These are phyloP conservation scores for Noctua janthina DNA, from an alignment of 2,888 invertebrate species.

Conservation along the genomic window DNA sequence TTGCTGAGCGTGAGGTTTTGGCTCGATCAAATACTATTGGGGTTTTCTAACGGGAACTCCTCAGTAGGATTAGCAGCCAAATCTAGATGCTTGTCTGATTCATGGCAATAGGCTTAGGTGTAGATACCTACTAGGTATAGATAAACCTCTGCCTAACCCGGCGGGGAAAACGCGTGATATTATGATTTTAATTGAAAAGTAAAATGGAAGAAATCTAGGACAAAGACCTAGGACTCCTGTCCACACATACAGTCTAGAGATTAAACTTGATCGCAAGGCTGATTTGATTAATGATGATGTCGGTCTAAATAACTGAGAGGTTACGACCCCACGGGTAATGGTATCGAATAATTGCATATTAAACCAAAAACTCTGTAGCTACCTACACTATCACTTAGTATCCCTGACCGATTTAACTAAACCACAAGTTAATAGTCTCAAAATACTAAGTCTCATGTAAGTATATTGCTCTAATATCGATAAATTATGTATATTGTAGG, in stretches of 20 bases:
- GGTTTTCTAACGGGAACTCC: background rate
- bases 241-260: constrained; percentile 14
- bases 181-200: background rate
- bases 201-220: background rate
- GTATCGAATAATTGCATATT: constrained; percentile 49
- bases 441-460: constrained; percentile 8
- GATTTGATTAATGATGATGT: constrained; percentile 42
- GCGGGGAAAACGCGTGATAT: background rate
- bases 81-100: background rate
- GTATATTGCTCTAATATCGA: constrained; percentile 5
- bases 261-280: constrained; percentile 28
- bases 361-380: constrained; percentile 26
- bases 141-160: background rate
- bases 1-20: background rate
- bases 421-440: constrained; percentile 12
- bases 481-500: too few species aligned
- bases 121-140: background rate
- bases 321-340: constrained; percentile 50
- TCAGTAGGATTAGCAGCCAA: background rate
- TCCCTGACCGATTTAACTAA: constrained; percentile 41
- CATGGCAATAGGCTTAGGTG: background rate
- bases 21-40: background rate
- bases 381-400: constrained; percentile 29
- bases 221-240: background rate
- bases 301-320: constrained; percentile 39